A percentile compares a stretch with the other conserved stretches of the same genome.
phyloP scores from a whole-genome alignment of 2,113 vertebrate genomes.

The Salvelinus namaycush region DNA sequence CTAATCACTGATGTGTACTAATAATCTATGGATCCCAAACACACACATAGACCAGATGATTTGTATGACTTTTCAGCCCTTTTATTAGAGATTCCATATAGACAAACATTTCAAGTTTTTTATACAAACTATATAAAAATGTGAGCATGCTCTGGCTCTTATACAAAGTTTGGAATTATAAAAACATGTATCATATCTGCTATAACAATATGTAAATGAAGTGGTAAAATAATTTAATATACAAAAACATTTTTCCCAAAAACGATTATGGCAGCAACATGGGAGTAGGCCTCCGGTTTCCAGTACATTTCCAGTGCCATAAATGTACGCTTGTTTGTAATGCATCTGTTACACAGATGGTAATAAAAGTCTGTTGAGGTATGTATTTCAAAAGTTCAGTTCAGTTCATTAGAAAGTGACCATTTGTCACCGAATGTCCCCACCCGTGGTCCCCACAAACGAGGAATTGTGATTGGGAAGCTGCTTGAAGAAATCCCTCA shows the following conservation, averaged over 20 bases:
- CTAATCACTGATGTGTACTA: background rate
- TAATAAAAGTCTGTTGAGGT: slow-evolving; percentile 78
- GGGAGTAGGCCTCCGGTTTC: slow-evolving; percentile 42
- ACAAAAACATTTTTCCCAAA: slow-evolving; percentile 58
- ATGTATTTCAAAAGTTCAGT: slow-evolving; percentile 61
- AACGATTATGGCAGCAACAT: slow-evolving; percentile 66
- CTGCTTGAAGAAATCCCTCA: slow-evolving; percentile 93
- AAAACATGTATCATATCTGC: slow-evolving; percentile 89
- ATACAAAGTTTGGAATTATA: slow-evolving; percentile 84
- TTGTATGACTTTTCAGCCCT: slow-evolving; percentile 54
- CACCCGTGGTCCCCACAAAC: slow-evolving; percentile 67
- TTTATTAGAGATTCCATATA: slow-evolving; percentile 74
- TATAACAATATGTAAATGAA: slow-evolving; percentile 82
- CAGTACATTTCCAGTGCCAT: slow-evolving; percentile 72
- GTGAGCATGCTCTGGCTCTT: slow-evolving; percentile 83
- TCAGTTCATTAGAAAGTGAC: slow-evolving; percentile 27
- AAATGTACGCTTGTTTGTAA: slow-evolving; percentile 71
- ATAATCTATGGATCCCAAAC: slow-evolving; percentile 25
- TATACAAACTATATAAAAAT: slow-evolving; percentile 92
- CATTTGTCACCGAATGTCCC: slow-evolving; percentile 80
- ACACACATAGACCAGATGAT: slow-evolving; percentile 39
- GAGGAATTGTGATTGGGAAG: slow-evolving; percentile 79
- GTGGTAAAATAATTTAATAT: slow-evolving; percentile 98
- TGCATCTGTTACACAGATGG: slow-evolving; percentile 74
- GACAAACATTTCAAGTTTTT: slow-evolving; percentile 67